Conservation (phyloP, 1,140 invertebrate species). For the Cherax destructor region DNA sequence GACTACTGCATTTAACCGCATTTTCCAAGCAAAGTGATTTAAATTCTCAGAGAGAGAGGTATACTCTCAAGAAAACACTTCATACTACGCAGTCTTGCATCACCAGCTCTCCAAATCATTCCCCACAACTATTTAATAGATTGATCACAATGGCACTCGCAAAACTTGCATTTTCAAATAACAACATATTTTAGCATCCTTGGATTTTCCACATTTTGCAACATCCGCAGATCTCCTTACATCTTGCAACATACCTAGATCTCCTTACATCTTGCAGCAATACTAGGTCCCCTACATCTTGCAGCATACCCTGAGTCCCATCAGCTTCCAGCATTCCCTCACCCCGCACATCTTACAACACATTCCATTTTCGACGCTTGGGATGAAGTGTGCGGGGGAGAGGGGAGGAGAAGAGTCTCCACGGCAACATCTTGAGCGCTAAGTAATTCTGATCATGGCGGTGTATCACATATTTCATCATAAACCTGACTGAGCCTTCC, state of each 20-base stretch:
- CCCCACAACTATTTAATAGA: too few relatives aligned
- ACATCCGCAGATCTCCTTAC: neutral
- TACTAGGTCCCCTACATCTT: neutral
- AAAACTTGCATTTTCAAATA: neutral
- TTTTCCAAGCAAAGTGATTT: too few relatives aligned
- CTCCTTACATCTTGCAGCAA: neutral
- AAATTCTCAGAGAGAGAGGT: too few relatives aligned
- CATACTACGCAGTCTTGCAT: too few relatives aligned
- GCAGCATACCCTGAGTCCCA: neutral
- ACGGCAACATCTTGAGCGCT: neutral
- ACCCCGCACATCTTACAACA: too few relatives aligned
- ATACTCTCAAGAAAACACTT: too few relatives aligned
- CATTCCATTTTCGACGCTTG: too few relatives aligned
- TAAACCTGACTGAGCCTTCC: neutral
- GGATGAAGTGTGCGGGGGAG: too few relatives aligned
- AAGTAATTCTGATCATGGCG: neutral
- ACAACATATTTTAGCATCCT: too few relatives aligned
- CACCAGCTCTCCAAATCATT: too few relatives aligned
- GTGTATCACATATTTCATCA: conserved; percentile 2
- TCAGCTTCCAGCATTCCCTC: neutral
- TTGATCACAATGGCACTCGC: too few relatives aligned
- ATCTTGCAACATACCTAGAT: neutral
- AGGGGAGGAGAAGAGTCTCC: neutral
- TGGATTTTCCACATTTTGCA: neutral
- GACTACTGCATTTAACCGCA: too few relatives aligned